Conservation (phyloP, 2,113 vertebrate species). For the Pelecanoides urinatrix region DNA sequence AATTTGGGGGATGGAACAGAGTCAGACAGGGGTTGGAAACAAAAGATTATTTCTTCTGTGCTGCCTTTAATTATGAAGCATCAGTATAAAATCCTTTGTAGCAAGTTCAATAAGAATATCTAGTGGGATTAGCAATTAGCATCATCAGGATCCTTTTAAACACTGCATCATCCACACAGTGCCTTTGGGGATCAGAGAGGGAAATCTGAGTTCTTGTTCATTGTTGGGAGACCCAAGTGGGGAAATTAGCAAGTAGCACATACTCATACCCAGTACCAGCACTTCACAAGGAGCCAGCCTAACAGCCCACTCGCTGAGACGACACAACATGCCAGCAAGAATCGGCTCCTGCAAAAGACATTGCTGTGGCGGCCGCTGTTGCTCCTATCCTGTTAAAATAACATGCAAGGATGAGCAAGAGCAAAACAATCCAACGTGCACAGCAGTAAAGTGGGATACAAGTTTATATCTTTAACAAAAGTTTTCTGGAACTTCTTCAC, state of each 20-base stretch:
- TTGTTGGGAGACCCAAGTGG: background rate
- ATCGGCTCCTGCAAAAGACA: background rate
- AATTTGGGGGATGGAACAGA: background rate
- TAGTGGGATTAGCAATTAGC: background rate
- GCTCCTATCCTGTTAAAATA: background rate
- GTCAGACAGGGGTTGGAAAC: background rate
- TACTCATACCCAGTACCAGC: background rate
- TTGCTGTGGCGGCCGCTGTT: background rate
- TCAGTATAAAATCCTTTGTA: background rate
- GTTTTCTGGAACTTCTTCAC: background rate
- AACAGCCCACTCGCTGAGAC: background rate
- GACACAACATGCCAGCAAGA: background rate
- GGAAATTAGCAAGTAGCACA: background rate
- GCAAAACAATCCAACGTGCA: background rate
- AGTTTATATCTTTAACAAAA: background rate
- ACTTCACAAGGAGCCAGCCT: background rate
- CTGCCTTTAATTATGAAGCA: constrained; percentile 10
- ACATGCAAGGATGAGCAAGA: background rate
- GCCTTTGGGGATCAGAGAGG: background rate
- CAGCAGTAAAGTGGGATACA: background rate
- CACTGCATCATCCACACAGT: background rate
- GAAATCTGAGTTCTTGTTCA: background rate
- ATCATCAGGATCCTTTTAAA: background rate
- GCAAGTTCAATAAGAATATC: background rate
- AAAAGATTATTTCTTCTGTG: background rate